phyloP scores from a whole-genome alignment of 2,113 vertebrate genomes.

The Polypterus senegalus region DNA sequence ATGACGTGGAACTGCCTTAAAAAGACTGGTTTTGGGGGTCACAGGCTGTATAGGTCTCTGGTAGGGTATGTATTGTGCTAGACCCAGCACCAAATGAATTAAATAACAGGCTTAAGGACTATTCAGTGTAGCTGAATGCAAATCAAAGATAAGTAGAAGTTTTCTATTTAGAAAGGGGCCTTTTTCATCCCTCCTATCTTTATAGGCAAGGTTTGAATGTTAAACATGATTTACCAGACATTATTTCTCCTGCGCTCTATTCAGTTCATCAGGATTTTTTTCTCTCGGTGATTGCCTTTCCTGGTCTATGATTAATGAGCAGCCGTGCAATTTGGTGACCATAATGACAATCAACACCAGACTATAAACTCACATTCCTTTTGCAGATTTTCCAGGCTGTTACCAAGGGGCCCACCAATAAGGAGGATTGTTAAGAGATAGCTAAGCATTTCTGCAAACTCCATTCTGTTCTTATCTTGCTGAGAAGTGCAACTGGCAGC shows the following conservation, averaged over 20 bases:
- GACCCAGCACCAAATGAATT: slow-evolving; percentile 69
- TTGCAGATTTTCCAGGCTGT: slow-evolving; percentile 69
- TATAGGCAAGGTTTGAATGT: slow-evolving; percentile 61
- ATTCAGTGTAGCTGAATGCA: slow-evolving; percentile 73
- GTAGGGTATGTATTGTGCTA: slow-evolving; percentile 61
- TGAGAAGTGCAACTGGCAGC: slow-evolving; percentile 35
- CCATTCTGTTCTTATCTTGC: slow-evolving; percentile 59
- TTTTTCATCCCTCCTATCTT: slow-evolving; percentile 57
- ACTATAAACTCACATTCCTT: slow-evolving; percentile 68
- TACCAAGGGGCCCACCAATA: slow-evolving; percentile 58
- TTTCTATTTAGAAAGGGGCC: slow-evolving; percentile 67
- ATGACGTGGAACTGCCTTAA: slow-evolving; percentile 69
- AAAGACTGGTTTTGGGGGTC: slow-evolving; percentile 65
- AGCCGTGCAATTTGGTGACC: slow-evolving; percentile 67
- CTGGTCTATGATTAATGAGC: slow-evolving; percentile 78
- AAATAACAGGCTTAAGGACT: slow-evolving; percentile 74
- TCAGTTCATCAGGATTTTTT: slow-evolving; percentile 43
- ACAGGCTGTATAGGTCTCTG: slow-evolving; percentile 56
- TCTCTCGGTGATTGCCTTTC: slow-evolving; percentile 58
- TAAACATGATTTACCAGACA: slow-evolving; percentile 68
- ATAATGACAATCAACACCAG: slow-evolving; percentile 64
- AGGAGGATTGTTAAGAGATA: slow-evolving; percentile 66
- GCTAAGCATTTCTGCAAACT: slow-evolving; percentile 58
- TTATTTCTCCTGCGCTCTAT: slow-evolving; percentile 56
- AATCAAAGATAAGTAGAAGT: slow-evolving; percentile 81